Evolutionary conservation across 2,888 invertebrate genomes (phyloP).

Genomic region (Calephelis perditalis): DNA sequence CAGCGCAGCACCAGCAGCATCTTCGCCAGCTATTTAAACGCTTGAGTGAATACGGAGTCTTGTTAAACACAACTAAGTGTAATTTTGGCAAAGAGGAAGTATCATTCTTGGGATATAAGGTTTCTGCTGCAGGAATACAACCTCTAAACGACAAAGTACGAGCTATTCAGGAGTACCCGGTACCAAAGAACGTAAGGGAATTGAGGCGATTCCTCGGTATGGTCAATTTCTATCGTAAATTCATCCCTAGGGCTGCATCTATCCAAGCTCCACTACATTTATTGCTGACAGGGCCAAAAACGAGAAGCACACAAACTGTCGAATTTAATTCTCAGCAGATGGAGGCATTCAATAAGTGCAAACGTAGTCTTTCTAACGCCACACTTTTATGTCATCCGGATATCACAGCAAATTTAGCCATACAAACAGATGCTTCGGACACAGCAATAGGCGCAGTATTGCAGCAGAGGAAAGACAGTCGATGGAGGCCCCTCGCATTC

Average conservation of each 20-base stretch:
- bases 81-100: no score
- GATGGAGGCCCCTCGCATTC: slow-evolving; percentile 37
- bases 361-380: slow-evolving; percentile 34
- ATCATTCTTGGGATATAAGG: no score
- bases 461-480: slow-evolving; percentile 34
- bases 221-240: no score
- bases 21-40: no score
- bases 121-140: no score
- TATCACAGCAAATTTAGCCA: slow-evolving; percentile 26
- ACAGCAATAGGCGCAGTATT: slow-evolving; percentile 40
- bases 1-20: no score
- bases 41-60: no score
- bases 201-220: no score
- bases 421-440: slow-evolving; percentile 41
- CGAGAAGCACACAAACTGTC: slow-evolving; percentile 5
- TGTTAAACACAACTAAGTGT: no score
- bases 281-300: not conserved
- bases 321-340: not conserved
- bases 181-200: no score
- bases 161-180: no score
- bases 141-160: no score
- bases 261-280: slow-evolving; percentile 5
- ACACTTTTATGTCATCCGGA: slow-evolving; percentile 42
- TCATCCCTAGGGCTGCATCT: slow-evolving; percentile 1
- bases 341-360: slow-evolving; percentile 25